Evolutionary conservation across 2,888 invertebrate species (phyloP), one percentile per base, ranked within the genome.

Genomic region (Metalampra italica): DNA sequence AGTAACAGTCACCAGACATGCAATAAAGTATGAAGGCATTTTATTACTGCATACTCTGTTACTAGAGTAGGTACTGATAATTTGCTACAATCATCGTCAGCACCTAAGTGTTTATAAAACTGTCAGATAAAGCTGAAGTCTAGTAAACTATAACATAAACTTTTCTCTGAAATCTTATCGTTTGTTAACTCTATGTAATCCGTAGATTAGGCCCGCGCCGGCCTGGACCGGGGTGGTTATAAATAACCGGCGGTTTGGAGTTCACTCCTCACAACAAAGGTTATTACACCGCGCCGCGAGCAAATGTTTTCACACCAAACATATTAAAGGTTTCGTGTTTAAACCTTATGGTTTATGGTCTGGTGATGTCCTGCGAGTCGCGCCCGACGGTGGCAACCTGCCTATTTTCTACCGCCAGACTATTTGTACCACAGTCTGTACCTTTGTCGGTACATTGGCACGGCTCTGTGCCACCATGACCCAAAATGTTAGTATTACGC

Each of bases 191-290:
- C 14, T 39, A 13, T 13, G 39, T 39, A 29, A 41, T 29, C 41
- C 29, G 12, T 9, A 7, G 12, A 42, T 30, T 42, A 42, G 15
- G 29, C 8, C 36, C 9, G 36, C n/a, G 9, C 36, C 36, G 11
- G 11, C 22, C n/a, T 42, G 12, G 30, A 13, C 39, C 13, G 37
- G 37, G 2, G 39, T 14, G 9, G 12, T 29, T 44, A 44, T 44
- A 44, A 52, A 54, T 46, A 48, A 55, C 52, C 54, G 51, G 53
- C 51, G 53, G 22, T 22, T 22, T 22, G 22, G 56, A 51, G 43
- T 44, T 34, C 37, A 43, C 29, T 47, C 42, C 36, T 32, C 43
- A 22, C 22, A 43, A 44, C 29, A 36, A 36, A 34, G 43, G 43
- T 44, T 44, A 44, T 44, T 34, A 36, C 34, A 44, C 34, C 34